Evolutionary conservation across 2,888 invertebrate genomes (phyloP).

Genomic region (Hedya salicella): DNA sequence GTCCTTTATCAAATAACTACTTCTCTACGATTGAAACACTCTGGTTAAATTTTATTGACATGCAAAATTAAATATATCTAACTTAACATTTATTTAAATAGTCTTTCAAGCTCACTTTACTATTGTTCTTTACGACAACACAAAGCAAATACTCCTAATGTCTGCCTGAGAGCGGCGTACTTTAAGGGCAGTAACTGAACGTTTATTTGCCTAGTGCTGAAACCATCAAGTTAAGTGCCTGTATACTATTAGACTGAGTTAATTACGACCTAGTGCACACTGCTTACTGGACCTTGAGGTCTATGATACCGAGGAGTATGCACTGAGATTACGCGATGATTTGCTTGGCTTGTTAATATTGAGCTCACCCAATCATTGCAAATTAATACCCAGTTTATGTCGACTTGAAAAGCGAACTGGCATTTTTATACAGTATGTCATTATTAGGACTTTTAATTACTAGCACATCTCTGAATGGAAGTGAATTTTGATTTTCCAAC

Average conservation of each 20-base stretch:
- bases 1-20: no score
- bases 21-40: no score
- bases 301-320: background rate
- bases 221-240: constrained; percentile 12
- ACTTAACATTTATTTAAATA: no score
- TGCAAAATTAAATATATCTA: no score
- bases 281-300: background rate
- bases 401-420: no score
- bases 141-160: background rate
- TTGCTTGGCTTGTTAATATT: background rate
- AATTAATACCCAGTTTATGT: no score
- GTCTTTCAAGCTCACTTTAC: background rate
- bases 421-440: no score
- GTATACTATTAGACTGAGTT: constrained; percentile 7
- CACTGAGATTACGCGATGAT: background rate
- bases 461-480: no score
- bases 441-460: no score
- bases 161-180: background rate
- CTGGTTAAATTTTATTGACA: no score
- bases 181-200: background rate
- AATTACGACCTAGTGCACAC: constrained; percentile 6
- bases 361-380: no score
- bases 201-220: background rate
- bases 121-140: background rate
- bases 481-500: no score